Base-by-base conservation (phyloP, 2,888 invertebrate genomes). In the Eupeodes latifasciatus region DNA sequence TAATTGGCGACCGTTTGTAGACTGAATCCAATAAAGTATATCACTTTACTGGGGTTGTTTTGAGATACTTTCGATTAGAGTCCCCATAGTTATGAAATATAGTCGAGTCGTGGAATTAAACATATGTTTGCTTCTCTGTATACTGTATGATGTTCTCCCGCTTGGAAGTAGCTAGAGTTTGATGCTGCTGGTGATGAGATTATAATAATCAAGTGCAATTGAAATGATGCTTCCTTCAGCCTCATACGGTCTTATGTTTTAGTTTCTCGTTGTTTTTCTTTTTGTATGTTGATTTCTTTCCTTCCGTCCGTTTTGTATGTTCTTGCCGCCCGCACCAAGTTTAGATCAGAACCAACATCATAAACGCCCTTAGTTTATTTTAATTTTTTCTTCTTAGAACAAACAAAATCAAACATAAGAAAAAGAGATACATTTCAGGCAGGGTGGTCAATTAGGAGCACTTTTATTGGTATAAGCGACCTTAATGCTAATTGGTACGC, bases 1-100 rank as follows among this genome's bases (percentile, higher is more conserved):
- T 89, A 82, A 82, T 85, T 82, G 82, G 85, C 89, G 85, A 85
- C 75, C 78, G 79, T 82, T 85, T 77, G 72, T 66, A 79, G 76
- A 89, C 89, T 85, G 85, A 89, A 82, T 61, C 55, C 71, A 72
- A 53, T 36, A 84, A 77, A 80, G 81, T 74, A 88, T 84, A 81
- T 74, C 81, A 69, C 75, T 71, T 66, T 67, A 74, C 78, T 78
- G 75, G 81, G 81, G 78, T 62, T 84, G 78, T 71, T 88, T 81
- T 53, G 62, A 88, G 57, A 81, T 84, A 75, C 84, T 53, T 74
- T 72, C 62, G 75, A 61, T 47, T 75, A 55, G 55, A 49, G 44
- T 64, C 40, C 67, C 67, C 67, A 36, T 53, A 53, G 53, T n/a
- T 7, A 40, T 40, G 16, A 34, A 55, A 27, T 27, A 27, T 47